These are phyloP conservation scores for Acanthosoma haemorrhoidale DNA, from an alignment of 2,888 invertebrate genomes.

Conservation along the genomic window DNA sequence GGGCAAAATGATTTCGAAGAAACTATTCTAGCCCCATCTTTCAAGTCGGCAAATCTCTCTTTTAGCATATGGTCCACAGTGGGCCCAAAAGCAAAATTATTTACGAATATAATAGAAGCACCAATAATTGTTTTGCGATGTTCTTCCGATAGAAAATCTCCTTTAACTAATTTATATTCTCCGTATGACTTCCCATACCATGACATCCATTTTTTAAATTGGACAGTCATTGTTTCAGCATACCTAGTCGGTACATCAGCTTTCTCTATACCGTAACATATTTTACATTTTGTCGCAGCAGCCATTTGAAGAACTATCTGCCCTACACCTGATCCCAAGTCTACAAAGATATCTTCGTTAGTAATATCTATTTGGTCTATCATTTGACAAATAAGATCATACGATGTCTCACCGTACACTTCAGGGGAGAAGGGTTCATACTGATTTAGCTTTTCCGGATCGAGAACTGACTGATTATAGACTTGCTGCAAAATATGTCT, in stretches of 20 bases:
- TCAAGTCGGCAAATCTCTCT: slow-evolving; percentile 90
- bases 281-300: slow-evolving; percentile 87
- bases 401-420: slow-evolving; percentile 98
- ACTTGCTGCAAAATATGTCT: slow-evolving; percentile 95
- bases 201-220: slow-evolving; percentile 91
- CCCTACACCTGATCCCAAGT: slow-evolving; percentile 97
- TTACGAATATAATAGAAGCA: slow-evolving; percentile 95
- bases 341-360: slow-evolving; percentile 93
- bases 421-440: slow-evolving; percentile 99
- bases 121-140: slow-evolving; percentile 89
- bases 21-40: slow-evolving; percentile 91
- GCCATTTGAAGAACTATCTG: slow-evolving; percentile 99
- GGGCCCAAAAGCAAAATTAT: slow-evolving; percentile 99
- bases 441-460: slow-evolving; percentile 96
- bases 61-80: slow-evolving; percentile 94
- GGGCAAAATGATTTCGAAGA: slow-evolving; percentile 99
- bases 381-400: slow-evolving; percentile 95
- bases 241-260: slow-evolving; percentile 94
- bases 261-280: slow-evolving; percentile 93
- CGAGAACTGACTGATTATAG: slow-evolving; percentile 93
- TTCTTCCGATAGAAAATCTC: slow-evolving; percentile 89
- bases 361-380: slow-evolving; percentile 91
- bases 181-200: slow-evolving; percentile 97
- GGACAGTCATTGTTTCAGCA: slow-evolving; percentile 83
- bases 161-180: slow-evolving; percentile 84